phyloP scores from a whole-genome alignment of 1,140 invertebrate species.

The Drosophila truncata region DNA sequence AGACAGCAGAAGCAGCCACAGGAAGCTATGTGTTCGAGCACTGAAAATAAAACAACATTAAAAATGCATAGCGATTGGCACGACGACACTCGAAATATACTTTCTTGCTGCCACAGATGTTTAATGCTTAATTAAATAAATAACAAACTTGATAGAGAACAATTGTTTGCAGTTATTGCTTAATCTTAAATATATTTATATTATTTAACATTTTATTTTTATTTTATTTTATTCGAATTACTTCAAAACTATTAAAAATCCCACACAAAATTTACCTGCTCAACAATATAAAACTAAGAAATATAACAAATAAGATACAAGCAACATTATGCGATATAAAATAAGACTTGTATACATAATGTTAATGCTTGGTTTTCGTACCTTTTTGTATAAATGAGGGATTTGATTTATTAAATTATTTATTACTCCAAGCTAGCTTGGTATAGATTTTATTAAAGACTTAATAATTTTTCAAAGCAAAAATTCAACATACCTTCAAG shows the following conservation, averaged over 20 bases:
- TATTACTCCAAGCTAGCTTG: not conserved
- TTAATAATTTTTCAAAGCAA: no score
- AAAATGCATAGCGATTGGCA: conserved; percentile 9
- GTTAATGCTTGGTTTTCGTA: not conserved
- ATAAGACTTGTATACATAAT: not conserved
- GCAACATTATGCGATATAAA: not conserved
- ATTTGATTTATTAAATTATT: not conserved
- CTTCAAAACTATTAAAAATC: not conserved
- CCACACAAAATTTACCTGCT: not conserved
- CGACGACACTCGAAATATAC: conserved; percentile 1
- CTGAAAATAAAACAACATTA: conserved; percentile 37
- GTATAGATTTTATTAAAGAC: no score
- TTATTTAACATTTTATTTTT: not conserved
- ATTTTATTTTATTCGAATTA: no score
- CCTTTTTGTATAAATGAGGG: not conserved
- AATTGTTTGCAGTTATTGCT: not conserved
- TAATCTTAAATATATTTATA: not conserved
- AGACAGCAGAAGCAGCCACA: conserved; percentile 39
- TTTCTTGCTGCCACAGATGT: not conserved
- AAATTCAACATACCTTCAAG: no score
- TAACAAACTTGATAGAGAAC: not conserved
- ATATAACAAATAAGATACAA: not conserved
- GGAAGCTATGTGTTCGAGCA: conserved; percentile 55
- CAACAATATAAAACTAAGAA: not conserved
- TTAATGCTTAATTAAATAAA: no score